Evolutionary conservation across 2,113 vertebrate genomes (phyloP).

Genomic region (Lontra canadensis): DNA sequence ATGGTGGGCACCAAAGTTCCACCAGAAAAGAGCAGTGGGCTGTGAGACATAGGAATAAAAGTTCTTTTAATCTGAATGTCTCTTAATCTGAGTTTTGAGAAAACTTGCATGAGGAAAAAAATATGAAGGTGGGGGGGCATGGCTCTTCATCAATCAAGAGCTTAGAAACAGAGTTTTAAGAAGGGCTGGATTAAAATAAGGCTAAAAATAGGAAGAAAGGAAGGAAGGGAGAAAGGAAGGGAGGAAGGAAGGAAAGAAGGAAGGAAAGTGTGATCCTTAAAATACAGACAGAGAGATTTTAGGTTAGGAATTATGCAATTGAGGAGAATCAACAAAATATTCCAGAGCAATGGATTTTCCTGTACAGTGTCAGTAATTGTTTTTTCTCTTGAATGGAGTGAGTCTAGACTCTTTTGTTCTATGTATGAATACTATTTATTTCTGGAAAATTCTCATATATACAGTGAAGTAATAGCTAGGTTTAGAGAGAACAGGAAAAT

Average conservation of each 20-base stretch:
- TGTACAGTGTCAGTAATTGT: not conserved
- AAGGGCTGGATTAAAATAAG: not conserved
- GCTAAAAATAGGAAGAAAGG: not conserved
- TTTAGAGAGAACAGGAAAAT: not conserved
- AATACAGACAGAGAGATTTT: not conserved
- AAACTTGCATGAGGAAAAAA: not conserved
- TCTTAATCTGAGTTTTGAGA: not conserved
- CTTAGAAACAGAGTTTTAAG: not conserved
- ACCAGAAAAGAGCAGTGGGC: not conserved
- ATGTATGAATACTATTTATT: not conserved
- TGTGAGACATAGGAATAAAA: not conserved
- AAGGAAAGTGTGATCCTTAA: fast-evolving
- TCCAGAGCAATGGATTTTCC: not conserved
- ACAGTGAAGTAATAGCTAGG: not conserved
- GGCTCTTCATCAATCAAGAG: not conserved
- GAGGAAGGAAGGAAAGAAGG: not conserved
- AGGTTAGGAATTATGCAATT: not conserved
- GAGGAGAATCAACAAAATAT: not conserved
- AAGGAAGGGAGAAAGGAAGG: not conserved
- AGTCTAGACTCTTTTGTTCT: not conserved
- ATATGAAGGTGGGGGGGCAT: not conserved
- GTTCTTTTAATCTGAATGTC: fast-evolving
- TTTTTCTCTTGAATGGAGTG: not conserved
- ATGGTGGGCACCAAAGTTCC: not conserved
- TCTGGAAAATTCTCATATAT: not conserved